Evolutionary conservation across 2,113 vertebrate species (phyloP).

Genomic region (Pseudopodoces humilis): DNA sequence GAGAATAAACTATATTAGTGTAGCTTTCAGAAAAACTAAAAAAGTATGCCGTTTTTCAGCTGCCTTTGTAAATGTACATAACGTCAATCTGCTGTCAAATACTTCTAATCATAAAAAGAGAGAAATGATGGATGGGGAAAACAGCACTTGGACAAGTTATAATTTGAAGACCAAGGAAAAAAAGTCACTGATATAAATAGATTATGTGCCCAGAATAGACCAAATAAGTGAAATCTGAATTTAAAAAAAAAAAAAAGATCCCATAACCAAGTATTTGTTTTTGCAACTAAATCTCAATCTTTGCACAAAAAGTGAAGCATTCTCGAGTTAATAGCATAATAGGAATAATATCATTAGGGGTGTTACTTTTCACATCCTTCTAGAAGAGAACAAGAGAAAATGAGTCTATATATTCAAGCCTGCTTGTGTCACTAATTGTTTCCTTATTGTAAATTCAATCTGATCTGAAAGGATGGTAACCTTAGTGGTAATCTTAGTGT

Average conservation of each 20-base stretch:
- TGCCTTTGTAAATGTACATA: not conserved
- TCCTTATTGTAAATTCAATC: not conserved
- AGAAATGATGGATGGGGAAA: not conserved
- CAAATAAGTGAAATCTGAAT: not conserved
- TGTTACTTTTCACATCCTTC: not conserved
- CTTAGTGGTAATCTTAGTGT: not conserved
- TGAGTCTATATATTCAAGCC: not conserved
- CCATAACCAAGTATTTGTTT: not conserved
- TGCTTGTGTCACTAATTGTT: not conserved
- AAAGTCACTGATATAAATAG: not conserved
- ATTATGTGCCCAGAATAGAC: not conserved
- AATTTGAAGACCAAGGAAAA: not conserved
- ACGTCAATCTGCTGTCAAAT: not conserved
- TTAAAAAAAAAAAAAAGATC: not conserved
- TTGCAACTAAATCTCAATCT: not conserved
- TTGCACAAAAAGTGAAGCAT: not conserved
- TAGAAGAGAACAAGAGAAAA: not conserved
- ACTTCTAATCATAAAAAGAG: not conserved
- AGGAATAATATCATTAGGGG: not conserved
- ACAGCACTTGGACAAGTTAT: not conserved
- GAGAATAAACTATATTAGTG: not conserved
- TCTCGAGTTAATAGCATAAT: not conserved
- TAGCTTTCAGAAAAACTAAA: not conserved
- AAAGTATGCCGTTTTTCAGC: not conserved
- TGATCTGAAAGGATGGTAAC: not conserved